phyloP scores from a whole-genome alignment of 2,797 vertebrate species.

The Aphelocoma californica region DNA sequence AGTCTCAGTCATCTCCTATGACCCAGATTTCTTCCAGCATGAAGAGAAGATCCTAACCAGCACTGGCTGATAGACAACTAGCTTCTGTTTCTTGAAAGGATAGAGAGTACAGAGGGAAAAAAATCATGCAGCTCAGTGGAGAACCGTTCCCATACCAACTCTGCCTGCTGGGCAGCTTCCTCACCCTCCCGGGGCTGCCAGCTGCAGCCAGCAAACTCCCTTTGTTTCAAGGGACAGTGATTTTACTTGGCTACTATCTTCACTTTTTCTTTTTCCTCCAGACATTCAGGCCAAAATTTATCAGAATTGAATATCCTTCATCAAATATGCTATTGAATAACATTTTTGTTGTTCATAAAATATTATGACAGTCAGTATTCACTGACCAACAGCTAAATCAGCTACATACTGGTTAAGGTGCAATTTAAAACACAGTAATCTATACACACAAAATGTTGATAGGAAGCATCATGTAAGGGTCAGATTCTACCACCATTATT shows the following conservation, averaged over 20 bases:
- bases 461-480: background rate
- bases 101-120: background rate
- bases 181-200: background rate
- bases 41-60: constrained; percentile 11
- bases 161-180: background rate
- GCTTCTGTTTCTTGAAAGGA: constrained; percentile 44
- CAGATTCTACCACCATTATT: background rate
- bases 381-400: background rate
- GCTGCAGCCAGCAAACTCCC: background rate
- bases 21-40: constrained; percentile 29
- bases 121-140: background rate
- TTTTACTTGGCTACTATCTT: background rate
- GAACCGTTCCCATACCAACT: background rate
- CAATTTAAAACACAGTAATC: background rate
- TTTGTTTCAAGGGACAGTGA: background rate
- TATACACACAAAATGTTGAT: background rate
- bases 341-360: background rate
- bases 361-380: background rate
- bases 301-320: background rate
- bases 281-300: background rate
- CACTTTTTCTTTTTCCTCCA: background rate
- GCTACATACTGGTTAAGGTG: background rate
- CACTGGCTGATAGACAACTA: constrained; percentile 24
- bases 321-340: background rate
- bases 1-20: background rate